Percentiles rank a stretch among this genome's conserved stretches.
Conservation (phyloP, 1,140 invertebrate genomes). For the Bicyclus anynana region DNA sequence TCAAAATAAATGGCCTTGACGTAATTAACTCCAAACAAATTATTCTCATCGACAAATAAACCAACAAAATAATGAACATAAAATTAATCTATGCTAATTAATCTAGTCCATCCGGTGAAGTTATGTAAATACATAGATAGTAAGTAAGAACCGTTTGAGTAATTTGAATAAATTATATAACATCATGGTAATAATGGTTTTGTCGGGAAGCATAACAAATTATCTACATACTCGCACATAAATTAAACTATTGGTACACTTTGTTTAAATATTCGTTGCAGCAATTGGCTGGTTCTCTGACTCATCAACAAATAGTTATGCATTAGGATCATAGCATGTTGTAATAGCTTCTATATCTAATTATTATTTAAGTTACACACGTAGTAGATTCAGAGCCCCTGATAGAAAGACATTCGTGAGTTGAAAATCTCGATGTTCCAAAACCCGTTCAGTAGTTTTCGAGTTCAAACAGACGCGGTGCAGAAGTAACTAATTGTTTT, state of each 20-base stretch:
- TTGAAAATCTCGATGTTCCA: no score
- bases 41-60: background rate
- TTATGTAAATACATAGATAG: background rate
- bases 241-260: background rate
- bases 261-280: background rate
- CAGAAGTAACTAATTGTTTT: no score
- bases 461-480: no score
- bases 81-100: background rate
- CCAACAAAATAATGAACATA: background rate
- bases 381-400: no score
- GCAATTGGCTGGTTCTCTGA: background rate
- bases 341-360: no score
- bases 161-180: background rate
- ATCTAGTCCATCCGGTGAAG: background rate
- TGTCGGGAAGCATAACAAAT: background rate
- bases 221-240: background rate
- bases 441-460: no score
- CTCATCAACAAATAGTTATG: no score
- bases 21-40: background rate
- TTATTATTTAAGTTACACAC: no score
- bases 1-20: no score
- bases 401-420: no score
- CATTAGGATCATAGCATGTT: background rate
- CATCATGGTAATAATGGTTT: background rate
- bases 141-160: background rate